phyloP scores from a whole-genome alignment of 2,797 vertebrate species.

The Glyptemys insculpta region DNA sequence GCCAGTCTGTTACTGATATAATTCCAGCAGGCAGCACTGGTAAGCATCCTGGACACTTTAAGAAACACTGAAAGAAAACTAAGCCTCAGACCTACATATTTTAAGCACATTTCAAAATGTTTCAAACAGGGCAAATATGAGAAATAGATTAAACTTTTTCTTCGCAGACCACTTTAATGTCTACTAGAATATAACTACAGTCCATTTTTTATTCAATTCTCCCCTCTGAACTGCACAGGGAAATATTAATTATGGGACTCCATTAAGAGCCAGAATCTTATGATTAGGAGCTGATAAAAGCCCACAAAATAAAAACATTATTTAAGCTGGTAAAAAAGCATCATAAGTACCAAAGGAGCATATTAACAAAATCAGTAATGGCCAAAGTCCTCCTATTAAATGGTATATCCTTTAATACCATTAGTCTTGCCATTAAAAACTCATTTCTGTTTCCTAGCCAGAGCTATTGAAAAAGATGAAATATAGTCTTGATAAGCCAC shows the following conservation, averaged over 20 bases:
- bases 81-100: too few species aligned
- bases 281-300: background rate
- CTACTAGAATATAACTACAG: background rate
- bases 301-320: accelerated
- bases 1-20: background rate
- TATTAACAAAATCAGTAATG: background rate
- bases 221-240: background rate
- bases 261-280: background rate
- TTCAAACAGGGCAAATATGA: accelerated
- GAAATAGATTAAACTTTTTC: background rate
- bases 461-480: background rate
- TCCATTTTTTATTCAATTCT: background rate
- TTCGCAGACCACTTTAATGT: background rate
- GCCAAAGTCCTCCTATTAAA: background rate
- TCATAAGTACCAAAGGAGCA: background rate
- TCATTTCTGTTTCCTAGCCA: background rate
- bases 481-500: background rate
- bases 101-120: background rate
- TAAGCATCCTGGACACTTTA: background rate
- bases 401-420: background rate
- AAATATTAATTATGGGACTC: background rate
- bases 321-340: background rate
- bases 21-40: background rate
- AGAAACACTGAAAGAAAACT: background rate
- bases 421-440: accelerated